phyloP scores from a whole-genome alignment of 1,140 invertebrate species.

The Formica exsecta region DNA sequence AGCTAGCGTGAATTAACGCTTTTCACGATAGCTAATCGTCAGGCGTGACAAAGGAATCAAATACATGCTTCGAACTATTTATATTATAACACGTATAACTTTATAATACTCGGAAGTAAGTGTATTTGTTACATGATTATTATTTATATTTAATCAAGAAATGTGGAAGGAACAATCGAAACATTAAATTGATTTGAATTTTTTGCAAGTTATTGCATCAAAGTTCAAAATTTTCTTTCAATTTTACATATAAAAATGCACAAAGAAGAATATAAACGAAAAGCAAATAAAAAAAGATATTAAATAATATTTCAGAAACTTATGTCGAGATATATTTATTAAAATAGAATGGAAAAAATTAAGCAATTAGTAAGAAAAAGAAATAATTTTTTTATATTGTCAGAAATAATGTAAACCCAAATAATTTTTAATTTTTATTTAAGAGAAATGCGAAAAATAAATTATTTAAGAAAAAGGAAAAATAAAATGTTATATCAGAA shows the following conservation, averaged over 20 bases:
- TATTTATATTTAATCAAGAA: conserved; percentile 32
- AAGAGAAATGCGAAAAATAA: neutral
- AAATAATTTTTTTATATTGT: neutral
- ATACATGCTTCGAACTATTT: conserved; percentile 26
- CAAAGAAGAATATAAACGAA: neutral
- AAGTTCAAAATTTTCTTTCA: neutral
- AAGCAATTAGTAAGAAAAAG: neutral
- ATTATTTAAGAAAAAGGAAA: neutral
- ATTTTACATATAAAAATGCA: neutral
- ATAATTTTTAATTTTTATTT: neutral
- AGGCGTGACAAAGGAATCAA: conserved; percentile 40
- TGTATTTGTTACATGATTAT: neutral
- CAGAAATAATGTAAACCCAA: neutral
- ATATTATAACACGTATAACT: conserved; percentile 7
- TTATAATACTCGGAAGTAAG: neutral
- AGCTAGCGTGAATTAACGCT: conserved; percentile 48
- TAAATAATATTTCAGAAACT: neutral
- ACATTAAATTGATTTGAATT: neutral
- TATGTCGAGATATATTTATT: conserved; percentile 1
- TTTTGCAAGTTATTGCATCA: neutral
- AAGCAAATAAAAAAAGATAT: neutral
- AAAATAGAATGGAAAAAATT: neutral
- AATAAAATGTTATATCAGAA: neutral
- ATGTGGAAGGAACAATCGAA: neutral
- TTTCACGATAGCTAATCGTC: conserved; percentile 48